phyloP scores from a whole-genome alignment of 1,140 invertebrate genomes.

The Odontomachus brunneus region DNA sequence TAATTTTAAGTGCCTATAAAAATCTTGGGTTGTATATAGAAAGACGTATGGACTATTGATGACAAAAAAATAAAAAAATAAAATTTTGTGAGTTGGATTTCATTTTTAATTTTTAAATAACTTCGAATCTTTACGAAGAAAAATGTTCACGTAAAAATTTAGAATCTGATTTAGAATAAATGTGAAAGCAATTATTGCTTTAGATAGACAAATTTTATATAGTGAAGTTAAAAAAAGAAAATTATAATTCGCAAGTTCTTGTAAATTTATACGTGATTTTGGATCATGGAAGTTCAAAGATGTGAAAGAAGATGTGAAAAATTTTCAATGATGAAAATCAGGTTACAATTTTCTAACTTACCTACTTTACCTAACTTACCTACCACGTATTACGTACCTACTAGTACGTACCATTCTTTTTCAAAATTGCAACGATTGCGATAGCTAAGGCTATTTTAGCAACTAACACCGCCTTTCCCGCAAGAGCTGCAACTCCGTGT shows the following conservation, averaged over 20 bases:
- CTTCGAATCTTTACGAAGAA: not conserved
- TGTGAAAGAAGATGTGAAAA: no score
- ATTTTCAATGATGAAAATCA: not conserved
- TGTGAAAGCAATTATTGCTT: not conserved
- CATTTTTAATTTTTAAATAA: no score
- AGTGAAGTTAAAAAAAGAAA: not conserved
- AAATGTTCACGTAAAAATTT: slow-evolving; percentile 4
- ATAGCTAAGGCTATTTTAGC: slow-evolving; percentile 91
- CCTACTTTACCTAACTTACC: not conserved
- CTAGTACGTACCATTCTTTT: slow-evolving; percentile 58
- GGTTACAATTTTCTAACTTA: slow-evolving; percentile 11
- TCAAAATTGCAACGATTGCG: slow-evolving; percentile 86
- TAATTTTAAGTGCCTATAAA: no score
- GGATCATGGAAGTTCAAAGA: not conserved
- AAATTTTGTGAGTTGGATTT: no score
- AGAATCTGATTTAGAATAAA: not conserved
- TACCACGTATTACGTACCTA: slow-evolving; percentile 38
- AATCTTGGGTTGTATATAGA: no score
- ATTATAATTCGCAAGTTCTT: not conserved
- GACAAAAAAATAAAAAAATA: no score
- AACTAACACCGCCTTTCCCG: slow-evolving; percentile 90
- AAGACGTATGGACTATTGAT: no score
- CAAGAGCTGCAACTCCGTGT: slow-evolving; percentile 90
- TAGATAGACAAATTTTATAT: not conserved
- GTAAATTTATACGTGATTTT: not conserved